A percentile compares a stretch with the other conserved stretches of the same genome.
These are phyloP conservation scores for Calliphora vicina DNA, from an alignment of 1,140 invertebrate genomes.

Conservation along the genomic window DNA sequence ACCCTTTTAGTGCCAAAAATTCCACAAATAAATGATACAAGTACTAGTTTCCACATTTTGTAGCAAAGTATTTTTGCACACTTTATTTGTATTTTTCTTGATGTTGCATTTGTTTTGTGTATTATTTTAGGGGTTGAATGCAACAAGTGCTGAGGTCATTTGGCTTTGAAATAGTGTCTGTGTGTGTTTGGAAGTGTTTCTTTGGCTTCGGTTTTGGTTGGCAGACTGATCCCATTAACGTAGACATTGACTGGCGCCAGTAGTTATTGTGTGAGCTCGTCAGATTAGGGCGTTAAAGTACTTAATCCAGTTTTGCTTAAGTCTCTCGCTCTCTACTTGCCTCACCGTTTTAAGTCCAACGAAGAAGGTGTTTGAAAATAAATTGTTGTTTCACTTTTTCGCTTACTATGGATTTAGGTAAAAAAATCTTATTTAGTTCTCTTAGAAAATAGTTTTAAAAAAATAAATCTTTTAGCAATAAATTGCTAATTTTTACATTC, in stretches of 20 bases:
- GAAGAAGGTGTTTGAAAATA: not conserved
- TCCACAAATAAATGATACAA: not conserved
- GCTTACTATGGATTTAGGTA: too few species aligned
- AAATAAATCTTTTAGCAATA: too few species aligned
- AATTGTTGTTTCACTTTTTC: not conserved
- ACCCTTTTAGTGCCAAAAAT: conserved; percentile 3
- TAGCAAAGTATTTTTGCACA: not conserved
- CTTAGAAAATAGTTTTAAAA: too few species aligned
- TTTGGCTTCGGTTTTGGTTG: not conserved
- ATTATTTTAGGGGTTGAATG: not conserved
- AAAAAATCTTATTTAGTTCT: too few species aligned
- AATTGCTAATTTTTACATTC: too few species aligned
- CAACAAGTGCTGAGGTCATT: conserved; percentile 15
- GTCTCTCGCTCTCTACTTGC: not conserved
- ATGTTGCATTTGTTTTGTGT: not conserved
- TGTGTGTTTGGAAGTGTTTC: not conserved
- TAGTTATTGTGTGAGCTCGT: conserved; percentile 21
- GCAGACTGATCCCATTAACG: not conserved
- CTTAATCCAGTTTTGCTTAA: conserved; percentile 31
- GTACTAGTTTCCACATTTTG: not conserved
- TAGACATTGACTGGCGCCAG: conserved; percentile 25
- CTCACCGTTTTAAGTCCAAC: not conserved
- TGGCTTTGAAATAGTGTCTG: too few species aligned
- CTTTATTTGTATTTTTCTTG: not conserved
- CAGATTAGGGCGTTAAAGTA: conserved; percentile 31